Evolutionary conservation across 2,797 vertebrate genomes (phyloP).

Genomic region (Microchirus variegatus): DNA sequence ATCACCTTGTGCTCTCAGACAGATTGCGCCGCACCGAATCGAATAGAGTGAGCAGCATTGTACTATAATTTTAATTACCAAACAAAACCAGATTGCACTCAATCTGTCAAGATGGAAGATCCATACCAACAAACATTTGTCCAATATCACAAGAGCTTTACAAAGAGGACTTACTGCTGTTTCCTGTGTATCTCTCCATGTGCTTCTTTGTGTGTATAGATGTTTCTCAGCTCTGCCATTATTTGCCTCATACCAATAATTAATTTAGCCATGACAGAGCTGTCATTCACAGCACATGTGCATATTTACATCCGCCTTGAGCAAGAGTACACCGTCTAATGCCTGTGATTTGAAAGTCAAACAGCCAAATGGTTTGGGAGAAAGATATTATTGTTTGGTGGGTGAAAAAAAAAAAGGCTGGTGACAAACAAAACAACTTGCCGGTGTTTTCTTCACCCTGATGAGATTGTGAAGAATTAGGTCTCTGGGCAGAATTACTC

Average conservation of each 20-base stretch:
- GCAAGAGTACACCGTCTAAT: conserved; percentile 80
- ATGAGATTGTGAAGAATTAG: conserved; percentile 83
- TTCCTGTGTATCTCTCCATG: conserved; percentile 77
- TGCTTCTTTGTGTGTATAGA: conserved; percentile 82
- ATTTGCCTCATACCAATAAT: conserved; percentile 81
- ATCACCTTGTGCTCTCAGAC: conserved; percentile 60
- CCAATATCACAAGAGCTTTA: conserved; percentile 77
- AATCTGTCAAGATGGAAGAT: conserved; percentile 72
- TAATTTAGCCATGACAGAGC: conserved; percentile 82
- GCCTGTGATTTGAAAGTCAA: conserved; percentile 83
- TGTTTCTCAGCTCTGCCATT: conserved; percentile 78
- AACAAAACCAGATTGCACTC: conserved; percentile 77
- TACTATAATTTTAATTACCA: conserved; percentile 78
- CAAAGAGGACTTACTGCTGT: conserved; percentile 76
- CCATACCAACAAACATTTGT: conserved; percentile 81
- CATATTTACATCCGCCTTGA: conserved; percentile 82
- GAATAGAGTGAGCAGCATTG: conserved; percentile 60
- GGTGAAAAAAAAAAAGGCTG: conserved; percentile 62
- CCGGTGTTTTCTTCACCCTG: conserved; percentile 78
- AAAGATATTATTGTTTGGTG: conserved; percentile 80
- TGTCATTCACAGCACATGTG: conserved; percentile 81
- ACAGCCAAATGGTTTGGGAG: conserved; percentile 79
- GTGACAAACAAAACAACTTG: conserved; percentile 82
- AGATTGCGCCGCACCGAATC: conserved; percentile 58
- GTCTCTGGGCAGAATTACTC: conserved; percentile 82